Base-by-base conservation (phyloP, 1,140 invertebrate species). In the Anthonomus grandis region DNA sequence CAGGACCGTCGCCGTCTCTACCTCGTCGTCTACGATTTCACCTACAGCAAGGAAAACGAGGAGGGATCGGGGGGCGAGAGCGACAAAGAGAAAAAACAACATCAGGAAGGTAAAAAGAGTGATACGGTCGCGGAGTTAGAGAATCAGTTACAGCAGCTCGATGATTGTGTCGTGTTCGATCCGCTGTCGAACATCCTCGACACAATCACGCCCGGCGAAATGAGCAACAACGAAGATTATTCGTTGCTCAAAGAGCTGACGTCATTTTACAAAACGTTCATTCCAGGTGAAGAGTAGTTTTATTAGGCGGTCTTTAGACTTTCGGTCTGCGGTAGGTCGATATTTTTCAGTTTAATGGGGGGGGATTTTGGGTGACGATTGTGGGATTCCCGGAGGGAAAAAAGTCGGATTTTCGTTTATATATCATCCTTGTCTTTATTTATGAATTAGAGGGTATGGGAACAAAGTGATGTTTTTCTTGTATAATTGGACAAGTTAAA, bases 1-100 rank as follows among this genome's bases (percentile, higher is more conserved):
- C n/a, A 42, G 5, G 45, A 60, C 41, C 25, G 55, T 46, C 37
- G 58, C 59, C 36, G 72, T 46, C 70, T 79, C 47, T 81, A 80
- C 68, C 67, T 83, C 19, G 77, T 82, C 2, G 64, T 82, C 0
- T 83, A 81, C 55, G 80, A 82, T 65, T 81, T 82, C 66, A 72
- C 78, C 65, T 80, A 81, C 59, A 78, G 53, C 45, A 60, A 64
- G 49, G 64, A 65, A 23, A 48, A 62, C n/a, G 62, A 60, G 15
- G 52, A 63, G 9, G 25, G 49, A 2, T 10, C 13, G 12, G 34
- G 47, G n/a, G 56, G 61, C 4, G 50, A 55, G 23, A 49, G 12
- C 13, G 4, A 50, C 12, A n/a, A n/a, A n/a, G n/a, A n/a, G n/a
- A n/a, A n/a, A n/a, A n/a, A n/a, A n/a, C n/a, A n/a, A n/a, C n/a